A percentile compares a stretch with the other conserved stretches of the same genome.
These are phyloP conservation scores for Syngnathus floridae DNA, from an alignment of 2,113 vertebrate genomes.

Conservation along the genomic window DNA sequence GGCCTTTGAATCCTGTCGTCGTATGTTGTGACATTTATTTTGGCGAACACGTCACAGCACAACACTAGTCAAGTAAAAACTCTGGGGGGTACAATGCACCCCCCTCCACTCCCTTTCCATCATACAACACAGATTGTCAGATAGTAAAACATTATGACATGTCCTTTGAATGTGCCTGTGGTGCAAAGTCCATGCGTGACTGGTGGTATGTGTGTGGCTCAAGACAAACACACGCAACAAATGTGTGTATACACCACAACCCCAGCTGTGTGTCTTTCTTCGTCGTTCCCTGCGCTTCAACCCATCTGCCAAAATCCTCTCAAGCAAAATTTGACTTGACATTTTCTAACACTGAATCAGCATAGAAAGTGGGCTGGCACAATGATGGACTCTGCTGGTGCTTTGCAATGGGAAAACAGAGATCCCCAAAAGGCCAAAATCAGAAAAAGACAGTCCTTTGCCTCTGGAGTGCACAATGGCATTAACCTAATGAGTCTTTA, in stretches of 20 bases:
- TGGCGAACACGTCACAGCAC: slow-evolving; percentile 41
- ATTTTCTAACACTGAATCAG: slow-evolving; percentile 59
- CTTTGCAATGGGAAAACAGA: background rate
- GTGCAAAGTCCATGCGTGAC: slow-evolving; percentile 41
- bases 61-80: slow-evolving; percentile 40
- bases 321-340: slow-evolving; percentile 51
- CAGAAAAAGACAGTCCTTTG: too few species aligned
- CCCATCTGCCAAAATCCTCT: slow-evolving; percentile 44
- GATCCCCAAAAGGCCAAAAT: slow-evolving; percentile 48
- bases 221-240: slow-evolving; percentile 19
- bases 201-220: slow-evolving; percentile 33
- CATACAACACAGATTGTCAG: slow-evolving; percentile 18
- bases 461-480: slow-evolving; percentile 28
- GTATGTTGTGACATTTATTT: slow-evolving; percentile 38
- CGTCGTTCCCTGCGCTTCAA: slow-evolving; percentile 25
- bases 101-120: slow-evolving; percentile 12
- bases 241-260: slow-evolving; percentile 1
- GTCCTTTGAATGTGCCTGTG: slow-evolving; percentile 45
- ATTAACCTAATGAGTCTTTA: slow-evolving; percentile 70
- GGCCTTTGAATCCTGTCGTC: slow-evolving; percentile 19
- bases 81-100: slow-evolving; percentile 28
- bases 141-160: slow-evolving; percentile 48
- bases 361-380: slow-evolving; percentile 36
- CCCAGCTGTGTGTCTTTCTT: background rate
- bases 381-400: background rate